Conservation (phyloP, 92 coral and sea anemone species). For the Parazoanthus atlanticus region DNA sequence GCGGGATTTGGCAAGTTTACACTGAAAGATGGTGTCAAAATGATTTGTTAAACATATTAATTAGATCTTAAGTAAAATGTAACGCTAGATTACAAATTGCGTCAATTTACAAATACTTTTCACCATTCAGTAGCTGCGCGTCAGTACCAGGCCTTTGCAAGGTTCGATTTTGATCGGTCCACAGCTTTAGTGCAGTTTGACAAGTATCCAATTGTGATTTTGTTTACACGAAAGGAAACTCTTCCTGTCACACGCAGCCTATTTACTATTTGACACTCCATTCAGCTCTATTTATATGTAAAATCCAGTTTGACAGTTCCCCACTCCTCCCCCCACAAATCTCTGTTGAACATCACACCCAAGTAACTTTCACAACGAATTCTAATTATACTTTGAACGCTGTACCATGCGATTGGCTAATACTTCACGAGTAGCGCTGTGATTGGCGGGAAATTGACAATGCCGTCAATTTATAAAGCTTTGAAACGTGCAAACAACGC, state of each 20-base stretch:
- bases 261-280: slow-evolving; percentile 35
- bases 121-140: no score
- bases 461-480: slow-evolving; percentile 98
- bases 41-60: slow-evolving; percentile 6
- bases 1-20: no score
- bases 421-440: slow-evolving; percentile 54
- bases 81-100: not conserved
- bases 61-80: slow-evolving; percentile 8
- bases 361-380: slow-evolving; percentile 27
- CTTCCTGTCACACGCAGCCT: slow-evolving; percentile 32
- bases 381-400: slow-evolving; percentile 42
- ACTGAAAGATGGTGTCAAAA: slow-evolving; percentile 1
- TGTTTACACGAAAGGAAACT: slow-evolving; percentile 10
- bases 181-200: not conserved
- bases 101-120: slow-evolving; percentile 9
- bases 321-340: slow-evolving; percentile 26
- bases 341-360: slow-evolving; percentile 33
- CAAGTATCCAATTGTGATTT: slow-evolving; percentile 22
- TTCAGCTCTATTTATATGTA: slow-evolving; percentile 25
- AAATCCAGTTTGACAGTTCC: slow-evolving; percentile 20
- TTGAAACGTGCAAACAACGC: slow-evolving; percentile 98
- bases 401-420: slow-evolving; percentile 72
- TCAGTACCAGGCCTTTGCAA: not conserved
- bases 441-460: slow-evolving; percentile 90
- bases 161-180: not conserved